A percentile compares a stretch with the other conserved stretches of the same genome.
phyloP scores from a whole-genome alignment of 53 echinoderm and acorn worm genomes.

The Zoroaster sp. region DNA sequence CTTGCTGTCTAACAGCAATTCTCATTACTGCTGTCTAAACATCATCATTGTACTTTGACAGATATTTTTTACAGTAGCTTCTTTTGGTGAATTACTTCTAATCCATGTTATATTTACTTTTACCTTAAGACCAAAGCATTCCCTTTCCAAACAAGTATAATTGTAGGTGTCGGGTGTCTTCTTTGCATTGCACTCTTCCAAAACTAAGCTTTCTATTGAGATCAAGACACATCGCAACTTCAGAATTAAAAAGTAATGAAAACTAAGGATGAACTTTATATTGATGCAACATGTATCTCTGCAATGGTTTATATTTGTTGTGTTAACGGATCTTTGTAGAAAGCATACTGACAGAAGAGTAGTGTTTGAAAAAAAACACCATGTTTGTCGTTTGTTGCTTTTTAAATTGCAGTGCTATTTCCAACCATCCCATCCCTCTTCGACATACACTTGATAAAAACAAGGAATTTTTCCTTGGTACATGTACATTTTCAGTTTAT shows the following conservation, averaged over 20 bases:
- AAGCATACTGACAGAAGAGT: not conserved
- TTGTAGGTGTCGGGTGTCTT: not conserved
- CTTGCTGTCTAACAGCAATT: too few species aligned
- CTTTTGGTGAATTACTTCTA: not conserved
- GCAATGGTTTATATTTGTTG: not conserved
- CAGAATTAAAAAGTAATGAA: too few species aligned
- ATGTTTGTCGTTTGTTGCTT: slow-evolving; percentile 7
- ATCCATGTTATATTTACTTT: not conserved
- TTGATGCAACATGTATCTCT: not conserved
- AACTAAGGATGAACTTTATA: too few species aligned
- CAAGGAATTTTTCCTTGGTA: not conserved
- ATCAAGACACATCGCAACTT: too few species aligned
- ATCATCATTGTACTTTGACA: too few species aligned
- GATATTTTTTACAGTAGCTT: not conserved
- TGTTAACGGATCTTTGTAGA: too few species aligned
- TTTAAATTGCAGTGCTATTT: not conserved
- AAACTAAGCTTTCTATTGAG: not conserved
- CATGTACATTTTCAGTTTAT: too few species aligned
- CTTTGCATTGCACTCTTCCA: not conserved
- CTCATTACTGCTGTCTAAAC: too few species aligned
- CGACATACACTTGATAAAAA: not conserved
- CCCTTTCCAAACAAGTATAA: slow-evolving; percentile 31
- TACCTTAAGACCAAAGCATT: slow-evolving; percentile 33
- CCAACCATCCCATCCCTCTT: not conserved
- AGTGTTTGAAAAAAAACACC: not conserved